Evolutionary conservation across 2,797 vertebrate genomes (phyloP).

Genomic region (Premnoplex brunnescens): DNA sequence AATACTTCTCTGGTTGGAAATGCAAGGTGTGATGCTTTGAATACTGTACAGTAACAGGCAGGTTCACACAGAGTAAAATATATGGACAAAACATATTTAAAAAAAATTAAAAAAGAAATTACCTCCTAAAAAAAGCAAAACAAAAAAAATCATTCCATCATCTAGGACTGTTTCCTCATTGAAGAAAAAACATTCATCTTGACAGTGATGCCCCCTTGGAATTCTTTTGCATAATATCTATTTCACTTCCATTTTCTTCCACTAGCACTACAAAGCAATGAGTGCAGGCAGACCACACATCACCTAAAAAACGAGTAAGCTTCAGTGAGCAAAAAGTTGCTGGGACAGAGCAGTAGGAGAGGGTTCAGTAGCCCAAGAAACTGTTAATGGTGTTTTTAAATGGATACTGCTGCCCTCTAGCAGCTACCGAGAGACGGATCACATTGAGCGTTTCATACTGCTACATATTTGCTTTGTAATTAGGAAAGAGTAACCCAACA

Average conservation of each 20-base stretch:
- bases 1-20: not conserved
- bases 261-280: not conserved
- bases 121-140: not conserved
- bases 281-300: not conserved
- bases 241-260: not conserved
- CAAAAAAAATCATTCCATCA: not conserved
- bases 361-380: not conserved
- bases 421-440: not conserved
- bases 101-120: not conserved
- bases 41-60: not conserved
- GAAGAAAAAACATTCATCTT: not conserved
- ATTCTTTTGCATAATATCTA: not conserved
- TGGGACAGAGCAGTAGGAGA: not conserved
- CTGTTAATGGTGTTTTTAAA: slow-evolving; percentile 15
- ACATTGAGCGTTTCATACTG: not conserved
- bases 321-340: not conserved
- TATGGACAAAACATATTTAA: not conserved
- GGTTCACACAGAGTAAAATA: not conserved
- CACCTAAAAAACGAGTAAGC: not conserved
- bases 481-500: not conserved
- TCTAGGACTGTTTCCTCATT: not conserved
- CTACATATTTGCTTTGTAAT: not conserved
- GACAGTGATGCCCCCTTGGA: not conserved
- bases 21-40: not conserved
- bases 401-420: slow-evolving; percentile 68